These are phyloP conservation scores for Ctenoplectra terminalis DNA, from an alignment of 1,140 invertebrate species.

Conservation along the genomic window DNA sequence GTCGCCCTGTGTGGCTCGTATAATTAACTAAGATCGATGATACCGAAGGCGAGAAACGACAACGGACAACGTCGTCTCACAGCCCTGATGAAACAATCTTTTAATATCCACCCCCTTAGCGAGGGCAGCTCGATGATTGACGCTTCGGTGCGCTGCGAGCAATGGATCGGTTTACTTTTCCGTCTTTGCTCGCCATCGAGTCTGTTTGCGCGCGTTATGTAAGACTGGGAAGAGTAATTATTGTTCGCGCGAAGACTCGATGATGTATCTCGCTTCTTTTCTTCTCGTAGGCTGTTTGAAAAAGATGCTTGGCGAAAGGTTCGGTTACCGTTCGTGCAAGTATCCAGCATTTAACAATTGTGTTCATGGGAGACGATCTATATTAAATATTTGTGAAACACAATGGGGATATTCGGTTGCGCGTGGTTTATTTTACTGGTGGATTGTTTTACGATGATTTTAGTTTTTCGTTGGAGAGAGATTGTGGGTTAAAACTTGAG, in stretches of 20 bases:
- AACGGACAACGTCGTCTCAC: constrained; percentile 12
- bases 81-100: constrained; percentile 44
- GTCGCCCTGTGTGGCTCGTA: constrained; percentile 55
- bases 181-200: constrained; percentile 1
- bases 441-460: no score
- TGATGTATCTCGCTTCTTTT: background rate
- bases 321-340: background rate
- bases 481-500: no score
- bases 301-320: background rate
- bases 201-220: constrained; percentile 11
- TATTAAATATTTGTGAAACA: background rate
- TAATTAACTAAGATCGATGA: constrained; percentile 68
- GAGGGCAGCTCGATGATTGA: constrained; percentile 38
- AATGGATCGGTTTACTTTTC: constrained; percentile 24
- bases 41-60: constrained; percentile 29
- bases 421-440: no score
- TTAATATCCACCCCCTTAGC: constrained; percentile 42
- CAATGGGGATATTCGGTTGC: background rate
- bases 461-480: no score
- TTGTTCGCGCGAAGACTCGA: constrained; percentile 3
- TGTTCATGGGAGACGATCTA: background rate
- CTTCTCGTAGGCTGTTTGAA: background rate
- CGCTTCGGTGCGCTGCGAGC: background rate
- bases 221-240: constrained; percentile 15
- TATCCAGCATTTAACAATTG: background rate